These are phyloP conservation scores for Drosophila paranaensis DNA, from an alignment of 2,888 invertebrate species.

Conservation along the genomic window DNA sequence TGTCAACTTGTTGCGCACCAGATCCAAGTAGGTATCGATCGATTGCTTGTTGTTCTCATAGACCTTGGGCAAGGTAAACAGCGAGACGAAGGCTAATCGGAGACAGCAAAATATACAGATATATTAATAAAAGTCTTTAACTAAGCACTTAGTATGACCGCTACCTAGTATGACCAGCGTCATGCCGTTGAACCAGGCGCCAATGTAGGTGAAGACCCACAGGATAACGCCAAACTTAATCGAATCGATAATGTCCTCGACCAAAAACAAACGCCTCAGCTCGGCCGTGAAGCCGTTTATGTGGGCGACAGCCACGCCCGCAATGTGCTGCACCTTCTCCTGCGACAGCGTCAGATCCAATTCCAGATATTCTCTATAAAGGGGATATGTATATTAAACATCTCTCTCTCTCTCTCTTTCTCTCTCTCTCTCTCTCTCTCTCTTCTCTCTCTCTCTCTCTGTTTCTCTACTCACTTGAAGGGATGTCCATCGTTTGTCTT, in stretches of 20 bases:
- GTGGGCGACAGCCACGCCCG: slow-evolving; percentile 94
- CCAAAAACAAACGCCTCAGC: slow-evolving; percentile 96
- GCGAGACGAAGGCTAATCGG: slow-evolving; percentile 92
- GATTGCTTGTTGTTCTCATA: slow-evolving; percentile 97
- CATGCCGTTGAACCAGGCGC: slow-evolving; percentile 99
- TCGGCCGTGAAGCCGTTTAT: slow-evolving; percentile 92
- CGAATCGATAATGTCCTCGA: slow-evolving; percentile 98
- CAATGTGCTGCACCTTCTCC: slow-evolving; percentile 95
- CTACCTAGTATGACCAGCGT: slow-evolving; percentile 97
- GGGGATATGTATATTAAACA: not conserved
- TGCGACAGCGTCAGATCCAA: slow-evolving; percentile 94
- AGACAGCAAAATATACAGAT: slow-evolving; percentile 54
- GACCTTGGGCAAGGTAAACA: slow-evolving; percentile 98
- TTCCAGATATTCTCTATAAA: slow-evolving; percentile 92
- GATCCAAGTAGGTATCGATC: slow-evolving; percentile 95
- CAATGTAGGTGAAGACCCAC: slow-evolving; percentile 98
- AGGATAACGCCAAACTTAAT: slow-evolving; percentile 97
- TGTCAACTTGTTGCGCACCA: slow-evolving; percentile 94
- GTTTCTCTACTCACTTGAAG: slow-evolving; percentile 92
- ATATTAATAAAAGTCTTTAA: not conserved
- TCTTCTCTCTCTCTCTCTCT: not conserved
- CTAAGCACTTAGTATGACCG: no score
- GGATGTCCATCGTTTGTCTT: slow-evolving; percentile 98
- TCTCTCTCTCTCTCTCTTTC: not conserved
- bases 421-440: not conserved